Conservation (phyloP, 2,888 invertebrate species). For the Coleophora deauratella region DNA sequence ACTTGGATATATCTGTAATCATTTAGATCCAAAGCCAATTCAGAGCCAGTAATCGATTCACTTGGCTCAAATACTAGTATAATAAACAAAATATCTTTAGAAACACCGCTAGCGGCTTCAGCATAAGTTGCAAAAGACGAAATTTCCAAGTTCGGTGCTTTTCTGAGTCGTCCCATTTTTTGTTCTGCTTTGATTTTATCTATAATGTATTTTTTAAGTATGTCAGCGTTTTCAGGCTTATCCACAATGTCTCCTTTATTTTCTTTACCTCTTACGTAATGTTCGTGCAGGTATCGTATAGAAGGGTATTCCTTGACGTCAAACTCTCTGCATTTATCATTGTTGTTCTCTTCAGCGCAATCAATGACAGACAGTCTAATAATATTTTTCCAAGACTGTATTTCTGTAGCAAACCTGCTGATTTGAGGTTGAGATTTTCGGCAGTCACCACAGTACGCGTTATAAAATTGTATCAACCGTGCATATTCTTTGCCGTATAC, state of each 20-base stretch:
- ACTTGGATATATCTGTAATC: conserved; percentile 72
- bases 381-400: conserved; percentile 81
- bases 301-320: conserved; percentile 93
- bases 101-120: conserved; percentile 68
- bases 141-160: conserved; percentile 79
- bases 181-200: conserved; percentile 76
- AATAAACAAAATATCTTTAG: conserved; percentile 65
- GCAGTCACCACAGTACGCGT: conserved; percentile 97
- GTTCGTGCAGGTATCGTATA: conserved; percentile 83
- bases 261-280: conserved; percentile 72
- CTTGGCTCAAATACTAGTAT: conserved; percentile 81
- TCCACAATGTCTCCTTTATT: conserved; percentile 44
- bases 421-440: conserved; percentile 91
- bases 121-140: conserved; percentile 63
- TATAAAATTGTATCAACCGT: conserved; percentile 93
- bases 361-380: conserved; percentile 86
- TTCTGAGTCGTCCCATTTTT: conserved; percentile 64
- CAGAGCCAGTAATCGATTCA: conserved; percentile 76
- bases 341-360: conserved; percentile 89
- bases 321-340: conserved; percentile 88
- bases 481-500: conserved; percentile 78
- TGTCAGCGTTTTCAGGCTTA: conserved; percentile 68
- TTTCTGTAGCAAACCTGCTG: conserved; percentile 83
- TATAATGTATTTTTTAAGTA: conserved; percentile 74
- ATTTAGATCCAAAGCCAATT: conserved; percentile 79